Evolutionary conservation across 2,113 vertebrate species (phyloP).

Genomic region (Osmerus mordax): DNA sequence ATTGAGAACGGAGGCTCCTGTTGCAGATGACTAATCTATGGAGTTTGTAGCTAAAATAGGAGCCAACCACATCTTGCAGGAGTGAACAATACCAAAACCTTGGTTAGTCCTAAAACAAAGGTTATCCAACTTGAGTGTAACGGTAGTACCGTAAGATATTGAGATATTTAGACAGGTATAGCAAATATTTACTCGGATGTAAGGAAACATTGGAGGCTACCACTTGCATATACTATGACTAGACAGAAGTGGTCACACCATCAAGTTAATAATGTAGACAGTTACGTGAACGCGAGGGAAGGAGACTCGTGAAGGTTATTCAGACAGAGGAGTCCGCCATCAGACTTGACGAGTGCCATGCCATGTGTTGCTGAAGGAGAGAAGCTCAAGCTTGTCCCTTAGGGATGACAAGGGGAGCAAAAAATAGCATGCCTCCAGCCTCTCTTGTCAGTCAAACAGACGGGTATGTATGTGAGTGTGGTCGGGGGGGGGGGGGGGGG

Average conservation of each 20-base stretch:
- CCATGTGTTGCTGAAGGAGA: conserved; percentile 75
- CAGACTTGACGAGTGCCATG: conserved; percentile 41
- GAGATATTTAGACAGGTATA: no score
- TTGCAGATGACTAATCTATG: no score
- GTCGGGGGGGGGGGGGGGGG: conserved; percentile 74
- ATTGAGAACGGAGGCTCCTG: no score
- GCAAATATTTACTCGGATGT: no score
- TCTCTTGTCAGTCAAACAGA: conserved; percentile 81
- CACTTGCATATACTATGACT: no score
- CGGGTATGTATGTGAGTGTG: conserved; percentile 28
- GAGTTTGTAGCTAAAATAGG: no score
- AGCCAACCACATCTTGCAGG: no score
- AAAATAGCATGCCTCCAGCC: conserved; percentile 90
- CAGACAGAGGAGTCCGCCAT: conserved; percentile 33
- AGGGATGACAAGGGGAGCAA: conserved; percentile 84
- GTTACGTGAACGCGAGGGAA: background rate
- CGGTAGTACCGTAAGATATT: no score
- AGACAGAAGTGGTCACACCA: background rate
- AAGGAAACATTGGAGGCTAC: no score
- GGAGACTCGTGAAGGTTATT: conserved; percentile 6
- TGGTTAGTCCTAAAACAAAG: no score
- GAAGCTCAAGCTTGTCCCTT: conserved; percentile 68
- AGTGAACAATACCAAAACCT: no score
- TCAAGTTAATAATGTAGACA: background rate
- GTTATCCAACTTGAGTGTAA: no score